Evolutionary conservation across 2,888 invertebrate species (phyloP).

Genomic region (Rhingia rostrata): DNA sequence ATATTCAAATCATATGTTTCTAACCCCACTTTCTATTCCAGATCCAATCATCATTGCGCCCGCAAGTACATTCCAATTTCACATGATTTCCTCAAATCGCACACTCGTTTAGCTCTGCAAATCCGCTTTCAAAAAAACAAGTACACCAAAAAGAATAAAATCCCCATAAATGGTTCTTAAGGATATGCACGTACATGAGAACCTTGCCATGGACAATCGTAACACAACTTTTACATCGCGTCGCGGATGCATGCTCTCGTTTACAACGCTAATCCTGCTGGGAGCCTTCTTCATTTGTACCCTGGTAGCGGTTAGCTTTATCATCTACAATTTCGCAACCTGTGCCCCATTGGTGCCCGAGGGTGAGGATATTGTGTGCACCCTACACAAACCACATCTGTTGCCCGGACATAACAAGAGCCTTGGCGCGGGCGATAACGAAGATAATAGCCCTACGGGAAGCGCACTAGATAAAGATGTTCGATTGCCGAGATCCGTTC

Average conservation of each 20-base stretch:
- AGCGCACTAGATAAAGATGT: slow-evolving; percentile 84
- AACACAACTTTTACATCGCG: slow-evolving; percentile 77
- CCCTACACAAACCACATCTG: slow-evolving; percentile 76
- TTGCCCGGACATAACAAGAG: slow-evolving; percentile 67
- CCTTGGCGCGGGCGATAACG: slow-evolving; percentile 63
- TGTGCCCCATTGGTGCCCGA: slow-evolving; percentile 83
- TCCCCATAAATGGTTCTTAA: slow-evolving; percentile 78
- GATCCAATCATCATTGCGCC: slow-evolving; percentile 22
- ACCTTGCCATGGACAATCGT: slow-evolving; percentile 73
- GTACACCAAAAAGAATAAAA: not conserved
- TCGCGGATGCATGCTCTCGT: slow-evolving; percentile 86
- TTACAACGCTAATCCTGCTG: slow-evolving; percentile 86
- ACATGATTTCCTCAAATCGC: slow-evolving; percentile 54
- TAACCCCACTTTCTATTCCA: slow-evolving; percentile 22
- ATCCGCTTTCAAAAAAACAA: slow-evolving; percentile 12
- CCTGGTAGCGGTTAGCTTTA: slow-evolving; percentile 88
- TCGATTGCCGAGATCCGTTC: slow-evolving; percentile 87
- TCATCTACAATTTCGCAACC: slow-evolving; percentile 90
- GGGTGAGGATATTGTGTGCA: slow-evolving; percentile 79
- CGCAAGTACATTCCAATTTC: slow-evolving; percentile 29
- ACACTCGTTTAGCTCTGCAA: slow-evolving; percentile 31
- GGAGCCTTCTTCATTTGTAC: slow-evolving; percentile 86
- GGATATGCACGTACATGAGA: slow-evolving; percentile 80
- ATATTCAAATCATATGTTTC: slow-evolving; percentile 8
- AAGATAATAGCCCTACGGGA: slow-evolving; percentile 72